These are phyloP conservation scores for Delphinus delphis DNA, from an alignment of 2,113 vertebrate species.

Conservation along the genomic window DNA sequence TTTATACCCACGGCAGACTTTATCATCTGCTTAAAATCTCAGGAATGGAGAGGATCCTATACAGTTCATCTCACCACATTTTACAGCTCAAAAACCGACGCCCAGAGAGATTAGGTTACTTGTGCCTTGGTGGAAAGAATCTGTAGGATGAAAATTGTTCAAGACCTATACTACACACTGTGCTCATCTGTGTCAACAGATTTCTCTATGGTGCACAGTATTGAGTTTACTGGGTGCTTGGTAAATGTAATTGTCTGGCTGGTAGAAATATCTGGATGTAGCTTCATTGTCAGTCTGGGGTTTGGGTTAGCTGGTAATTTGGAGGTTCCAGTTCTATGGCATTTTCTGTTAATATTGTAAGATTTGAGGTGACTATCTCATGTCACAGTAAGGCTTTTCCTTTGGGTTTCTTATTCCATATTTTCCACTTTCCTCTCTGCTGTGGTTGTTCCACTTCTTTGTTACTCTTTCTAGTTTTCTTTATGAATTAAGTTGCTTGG, in stretches of 20 bases:
- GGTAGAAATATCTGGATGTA: slow-evolving; percentile 28
- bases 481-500: slow-evolving; percentile 43
- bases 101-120: neutral
- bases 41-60: neutral
- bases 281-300: neutral
- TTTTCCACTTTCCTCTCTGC: slow-evolving; percentile 24
- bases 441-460: slow-evolving; percentile 9
- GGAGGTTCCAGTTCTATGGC: neutral
- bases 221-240: neutral
- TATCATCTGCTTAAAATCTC: neutral
- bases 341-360: slow-evolving; percentile 39
- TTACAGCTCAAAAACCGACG: slow-evolving; percentile 44
- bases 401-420: slow-evolving; percentile 24
- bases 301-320: neutral
- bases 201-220: neutral
- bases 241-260: neutral
- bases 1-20: neutral
- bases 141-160: slow-evolving; percentile 15
- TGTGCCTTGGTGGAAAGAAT: slow-evolving; percentile 38
- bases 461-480: slow-evolving; percentile 31
- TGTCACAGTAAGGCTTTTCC: neutral
- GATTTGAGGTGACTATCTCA: neutral
- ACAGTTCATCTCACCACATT: neutral
- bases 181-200: neutral
- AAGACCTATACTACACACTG: neutral